Percentiles rank a stretch among this genome's conserved stretches.
Evolutionary conservation across 1,140 invertebrate species (phyloP).

Genomic region (Hypsibius dujardini): DNA sequence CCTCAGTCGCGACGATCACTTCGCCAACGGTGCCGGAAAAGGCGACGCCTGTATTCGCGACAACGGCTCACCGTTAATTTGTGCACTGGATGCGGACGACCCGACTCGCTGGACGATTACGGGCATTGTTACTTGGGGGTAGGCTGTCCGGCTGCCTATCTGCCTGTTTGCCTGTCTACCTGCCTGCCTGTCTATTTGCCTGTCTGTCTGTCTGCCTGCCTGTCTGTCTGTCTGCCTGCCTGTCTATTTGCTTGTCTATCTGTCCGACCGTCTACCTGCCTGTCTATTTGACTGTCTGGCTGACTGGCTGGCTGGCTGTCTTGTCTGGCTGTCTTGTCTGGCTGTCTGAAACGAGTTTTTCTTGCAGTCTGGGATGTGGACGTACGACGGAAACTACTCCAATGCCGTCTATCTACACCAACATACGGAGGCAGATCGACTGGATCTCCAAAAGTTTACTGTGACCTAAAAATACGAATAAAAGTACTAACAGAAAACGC

Average conservation of each 20-base stretch:
- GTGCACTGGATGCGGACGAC: constrained; percentile 1
- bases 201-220: too few relatives aligned
- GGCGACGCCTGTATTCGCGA: background rate
- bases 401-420: background rate
- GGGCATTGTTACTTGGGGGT: constrained; percentile 7
- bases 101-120: background rate
- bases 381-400: background rate
- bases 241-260: too few relatives aligned
- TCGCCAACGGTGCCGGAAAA: background rate
- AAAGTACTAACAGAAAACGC: too few relatives aligned
- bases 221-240: too few relatives aligned
- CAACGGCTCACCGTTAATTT: constrained; percentile 2
- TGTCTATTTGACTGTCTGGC: too few relatives aligned
- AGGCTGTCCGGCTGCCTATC: background rate
- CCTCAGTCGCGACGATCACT: background rate
- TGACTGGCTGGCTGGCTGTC: too few relatives aligned
- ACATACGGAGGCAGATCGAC: background rate
- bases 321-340: too few relatives aligned
- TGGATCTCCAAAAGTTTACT: constrained; percentile 4
- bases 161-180: too few relatives aligned
- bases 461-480: constrained; percentile 30
- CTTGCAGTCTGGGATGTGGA: constrained; percentile 13
- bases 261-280: too few relatives aligned
- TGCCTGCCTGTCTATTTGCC: too few relatives aligned
- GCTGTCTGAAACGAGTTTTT: too few relatives aligned